Conservation (phyloP, 2,888 invertebrate genomes). For the Tetheella fluctuosa region DNA sequence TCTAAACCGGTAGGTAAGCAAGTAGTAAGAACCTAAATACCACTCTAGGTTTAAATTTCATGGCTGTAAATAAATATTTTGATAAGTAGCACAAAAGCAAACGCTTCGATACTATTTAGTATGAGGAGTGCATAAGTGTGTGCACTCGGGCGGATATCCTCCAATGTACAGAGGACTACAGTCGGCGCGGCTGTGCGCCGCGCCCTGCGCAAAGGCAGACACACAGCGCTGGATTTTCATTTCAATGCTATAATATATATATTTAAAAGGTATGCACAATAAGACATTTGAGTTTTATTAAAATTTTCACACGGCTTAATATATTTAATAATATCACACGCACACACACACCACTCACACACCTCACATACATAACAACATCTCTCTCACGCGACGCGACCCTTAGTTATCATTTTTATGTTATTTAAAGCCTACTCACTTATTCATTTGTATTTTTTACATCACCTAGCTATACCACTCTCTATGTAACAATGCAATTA, state of each 20-base stretch:
- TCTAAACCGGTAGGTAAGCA: background rate
- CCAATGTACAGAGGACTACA: slow-evolving; percentile 43
- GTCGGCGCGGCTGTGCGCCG: slow-evolving; percentile 30
- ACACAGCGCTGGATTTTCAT: slow-evolving; percentile 38
- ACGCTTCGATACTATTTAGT: slow-evolving; percentile 47
- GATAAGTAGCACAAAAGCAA: background rate
- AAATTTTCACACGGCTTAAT: background rate
- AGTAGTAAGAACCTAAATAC: too few relatives aligned
- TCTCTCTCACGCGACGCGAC: too few relatives aligned
- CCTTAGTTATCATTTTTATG: too few relatives aligned
- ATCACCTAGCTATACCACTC: too few relatives aligned
- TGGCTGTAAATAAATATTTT: background rate
- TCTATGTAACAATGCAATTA: too few relatives aligned
- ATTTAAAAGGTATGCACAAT: background rate
- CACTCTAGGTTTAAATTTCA: background rate
- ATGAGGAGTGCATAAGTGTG: slow-evolving; percentile 56
- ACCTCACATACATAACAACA: too few relatives aligned
- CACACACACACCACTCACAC: too few relatives aligned
- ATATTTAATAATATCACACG: too few relatives aligned
- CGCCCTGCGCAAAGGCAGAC: slow-evolving; percentile 16
- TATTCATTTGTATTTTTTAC: too few relatives aligned
- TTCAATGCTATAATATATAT: slow-evolving; percentile 28
- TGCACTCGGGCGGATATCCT: slow-evolving; percentile 70
- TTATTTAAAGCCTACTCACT: too few relatives aligned
- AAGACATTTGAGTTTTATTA: background rate